phyloP scores from a whole-genome alignment of 2,888 invertebrate genomes.

The Caenorhabditis becei region DNA sequence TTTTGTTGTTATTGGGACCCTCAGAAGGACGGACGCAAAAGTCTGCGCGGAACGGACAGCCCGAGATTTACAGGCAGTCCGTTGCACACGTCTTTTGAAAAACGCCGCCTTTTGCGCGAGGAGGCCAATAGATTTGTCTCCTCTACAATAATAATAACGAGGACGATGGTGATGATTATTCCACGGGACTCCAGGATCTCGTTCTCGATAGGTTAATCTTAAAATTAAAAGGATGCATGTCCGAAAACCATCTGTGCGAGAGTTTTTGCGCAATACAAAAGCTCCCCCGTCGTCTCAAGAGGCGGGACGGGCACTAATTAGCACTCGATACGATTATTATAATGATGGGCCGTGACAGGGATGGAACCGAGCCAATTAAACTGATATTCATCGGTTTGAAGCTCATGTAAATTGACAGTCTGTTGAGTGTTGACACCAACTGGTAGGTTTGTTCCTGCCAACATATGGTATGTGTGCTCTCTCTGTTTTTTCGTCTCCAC shows the following conservation, averaged over 20 bases:
- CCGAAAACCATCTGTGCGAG: slow-evolving; percentile 42
- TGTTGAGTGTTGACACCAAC: slow-evolving; percentile 54
- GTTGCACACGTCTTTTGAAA: slow-evolving; percentile 60
- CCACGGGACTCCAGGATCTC: slow-evolving; percentile 24
- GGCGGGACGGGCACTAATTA: slow-evolving; percentile 33
- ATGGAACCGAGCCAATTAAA: slow-evolving; percentile 38
- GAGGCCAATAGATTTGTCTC: slow-evolving; percentile 54
- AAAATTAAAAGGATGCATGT: slow-evolving; percentile 43
- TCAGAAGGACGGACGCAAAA: slow-evolving; percentile 51
- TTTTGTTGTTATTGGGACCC: slow-evolving; percentile 51
- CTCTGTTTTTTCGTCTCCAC: slow-evolving; percentile 19
- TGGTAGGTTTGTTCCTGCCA: slow-evolving; percentile 33
- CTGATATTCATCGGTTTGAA: slow-evolving; percentile 53
- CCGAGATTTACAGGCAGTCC: slow-evolving; percentile 57
- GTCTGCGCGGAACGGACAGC: slow-evolving; percentile 39
- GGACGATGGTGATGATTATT: slow-evolving; percentile 43
- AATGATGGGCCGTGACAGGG: slow-evolving; percentile 42
- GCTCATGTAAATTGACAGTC: slow-evolving; percentile 51
- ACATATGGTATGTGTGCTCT: slow-evolving; percentile 32
- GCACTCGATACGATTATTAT: slow-evolving; percentile 48
- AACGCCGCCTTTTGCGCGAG: slow-evolving; percentile 37
- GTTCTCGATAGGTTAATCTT: slow-evolving; percentile 48
- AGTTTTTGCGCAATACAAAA: slow-evolving; percentile 45
- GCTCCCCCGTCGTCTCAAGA: neutral
- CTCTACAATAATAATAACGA: slow-evolving; percentile 54